Evolutionary conservation across 2,888 invertebrate species (phyloP), one percentile per base, ranked within the genome.

Genomic region (Balanococcus diminutus): DNA sequence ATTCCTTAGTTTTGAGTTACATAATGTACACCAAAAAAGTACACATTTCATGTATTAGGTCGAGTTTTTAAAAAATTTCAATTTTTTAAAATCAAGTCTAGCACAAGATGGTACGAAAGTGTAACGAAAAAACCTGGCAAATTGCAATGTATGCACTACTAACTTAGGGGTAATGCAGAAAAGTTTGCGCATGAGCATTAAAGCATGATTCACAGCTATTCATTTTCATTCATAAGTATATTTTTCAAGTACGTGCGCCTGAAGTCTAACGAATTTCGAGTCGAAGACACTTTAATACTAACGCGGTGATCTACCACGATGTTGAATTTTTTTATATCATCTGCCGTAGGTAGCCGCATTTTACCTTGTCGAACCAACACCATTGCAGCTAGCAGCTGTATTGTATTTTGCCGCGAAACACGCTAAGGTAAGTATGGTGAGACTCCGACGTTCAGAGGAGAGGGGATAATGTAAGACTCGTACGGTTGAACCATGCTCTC

Each of bases 401-500:
- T 67, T 79, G 67, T 67, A 79, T 79, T 79, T 36, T 36, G 19
- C 75, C 75, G 75, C 75, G 75, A 79, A 79, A 79, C 75, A n/a
- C n/a, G n/a, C n/a, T n/a, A 36, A 79, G 75, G 75, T 79, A n/a
- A 16, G 75, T 16, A 32, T 75, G 75, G 16, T 75, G 75, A 28
- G 75, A 79, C 36, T 79, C 14, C 6, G 9, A 19, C 8, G n/a
- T 79, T 79, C n/a, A n/a, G n/a, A n/a, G 75, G 75, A 28, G 19
- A 36, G 75, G 75, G 56, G 16, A 32, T 67, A 32, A 79, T 36
- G 75, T 36, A 79, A 67, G 28, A 72, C 31, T 36, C 75, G 75
- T 36, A 36, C 75, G n/a, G 36, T 36, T 32, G 31, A n/a, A 79
- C 19, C 75, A 79, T 36, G 75, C n/a, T 46, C 14, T 42, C 42